A percentile compares a stretch with the other conserved stretches of the same genome.
These are phyloP conservation scores for Hippopotamus amphibius DNA, from an alignment of 2,113 vertebrate genomes.

Conservation along the genomic window DNA sequence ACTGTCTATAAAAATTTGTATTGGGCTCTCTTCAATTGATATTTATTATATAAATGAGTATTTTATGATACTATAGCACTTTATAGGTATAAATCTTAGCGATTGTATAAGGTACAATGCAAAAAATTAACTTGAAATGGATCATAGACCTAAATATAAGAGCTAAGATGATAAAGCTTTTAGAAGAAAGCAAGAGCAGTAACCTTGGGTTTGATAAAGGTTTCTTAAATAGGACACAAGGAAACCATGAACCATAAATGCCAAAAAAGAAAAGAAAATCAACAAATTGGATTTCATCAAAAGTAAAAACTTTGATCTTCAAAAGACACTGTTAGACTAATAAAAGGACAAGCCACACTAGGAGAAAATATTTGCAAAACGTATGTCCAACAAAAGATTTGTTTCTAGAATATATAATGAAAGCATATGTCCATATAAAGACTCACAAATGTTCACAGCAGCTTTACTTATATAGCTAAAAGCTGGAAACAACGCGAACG, in stretches of 20 bases:
- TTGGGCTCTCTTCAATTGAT: not conserved
- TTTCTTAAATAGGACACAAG: constrained; percentile 3
- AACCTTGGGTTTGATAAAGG: not conserved
- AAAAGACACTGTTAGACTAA: not conserved
- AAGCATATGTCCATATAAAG: not conserved
- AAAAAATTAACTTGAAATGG: constrained; percentile 44
- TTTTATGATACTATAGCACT: not conserved
- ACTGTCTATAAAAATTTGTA: not conserved
- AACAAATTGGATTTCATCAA: constrained; percentile 5
- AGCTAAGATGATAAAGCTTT: not conserved
- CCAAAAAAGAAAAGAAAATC: not conserved
- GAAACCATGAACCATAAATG: not conserved
- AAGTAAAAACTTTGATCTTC: not conserved
- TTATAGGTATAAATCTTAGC: not conserved
- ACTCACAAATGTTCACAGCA: not conserved
- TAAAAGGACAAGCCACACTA: not conserved
- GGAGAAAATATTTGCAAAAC: constrained; percentile 27
- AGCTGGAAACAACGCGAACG: not conserved
- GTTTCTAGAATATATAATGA: not conserved
- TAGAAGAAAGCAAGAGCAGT: not conserved
- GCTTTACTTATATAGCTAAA: not conserved
- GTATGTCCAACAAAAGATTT: not conserved
- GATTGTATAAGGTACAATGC: not conserved
- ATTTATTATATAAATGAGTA: not conserved
- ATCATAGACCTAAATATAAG: constrained; percentile 1